A percentile compares a stretch with the other conserved stretches of the same genome.
Evolutionary conservation across 2,797 vertebrate genomes (phyloP).

Genomic region (Strix occidentalis): DNA sequence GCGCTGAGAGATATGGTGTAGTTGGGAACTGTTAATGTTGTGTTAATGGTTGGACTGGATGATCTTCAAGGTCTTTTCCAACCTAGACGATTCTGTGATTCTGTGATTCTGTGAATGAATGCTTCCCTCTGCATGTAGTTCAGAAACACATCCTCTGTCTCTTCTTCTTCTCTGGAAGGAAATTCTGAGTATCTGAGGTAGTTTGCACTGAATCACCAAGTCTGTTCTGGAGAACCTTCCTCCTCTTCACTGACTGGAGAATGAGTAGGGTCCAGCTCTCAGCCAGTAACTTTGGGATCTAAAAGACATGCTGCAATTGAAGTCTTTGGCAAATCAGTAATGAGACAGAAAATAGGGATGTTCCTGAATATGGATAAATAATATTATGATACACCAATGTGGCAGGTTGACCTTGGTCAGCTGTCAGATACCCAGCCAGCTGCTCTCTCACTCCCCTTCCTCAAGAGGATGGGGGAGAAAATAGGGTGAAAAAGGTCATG

Average conservation of each 20-base stretch:
- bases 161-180: neutral
- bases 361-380: neutral
- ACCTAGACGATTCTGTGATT: no score
- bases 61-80: no score
- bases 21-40: no score
- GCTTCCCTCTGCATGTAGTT: neutral
- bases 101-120: neutral
- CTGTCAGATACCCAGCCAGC: neutral
- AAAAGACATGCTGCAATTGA: neutral
- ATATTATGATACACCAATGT: neutral
- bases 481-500: neutral
- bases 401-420: neutral
- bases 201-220: neutral
- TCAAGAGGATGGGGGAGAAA: neutral
- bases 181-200: neutral
- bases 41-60: no score
- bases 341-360: neutral
- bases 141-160: neutral
- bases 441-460: neutral
- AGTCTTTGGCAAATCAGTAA: neutral
- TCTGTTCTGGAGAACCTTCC: neutral
- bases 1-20: no score
- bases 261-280: neutral
- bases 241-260: neutral
- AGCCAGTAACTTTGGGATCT: neutral